phyloP scores from a whole-genome alignment of 2,888 invertebrate species.

The Oscheius sp. region DNA sequence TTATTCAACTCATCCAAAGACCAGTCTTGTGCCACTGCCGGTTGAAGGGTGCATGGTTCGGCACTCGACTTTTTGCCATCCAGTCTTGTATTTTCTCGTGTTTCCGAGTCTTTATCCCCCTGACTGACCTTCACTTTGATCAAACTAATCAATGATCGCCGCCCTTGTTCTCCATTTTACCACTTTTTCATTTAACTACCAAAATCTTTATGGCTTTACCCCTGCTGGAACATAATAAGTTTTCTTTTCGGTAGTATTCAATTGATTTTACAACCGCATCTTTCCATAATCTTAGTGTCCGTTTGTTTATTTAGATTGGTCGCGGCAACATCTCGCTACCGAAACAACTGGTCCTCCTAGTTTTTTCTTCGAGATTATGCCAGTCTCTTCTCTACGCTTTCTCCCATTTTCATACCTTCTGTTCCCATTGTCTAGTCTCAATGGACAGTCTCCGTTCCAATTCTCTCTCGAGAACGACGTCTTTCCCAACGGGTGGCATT shows the following conservation, averaged over 20 bases:
- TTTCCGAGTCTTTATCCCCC: background rate
- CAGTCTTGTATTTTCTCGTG: slow-evolving; percentile 3
- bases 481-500: slow-evolving; percentile 3
- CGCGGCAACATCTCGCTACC: too few relatives aligned
- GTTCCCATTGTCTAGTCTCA: background rate
- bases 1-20: slow-evolving; percentile 38
- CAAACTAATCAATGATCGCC: slow-evolving; percentile 23
- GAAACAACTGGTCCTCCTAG: too few relatives aligned
- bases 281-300: background rate
- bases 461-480: too few relatives aligned
- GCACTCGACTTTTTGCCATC: background rate
- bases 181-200: background rate
- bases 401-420: background rate
- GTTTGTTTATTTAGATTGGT: background rate
- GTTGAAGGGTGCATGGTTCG: background rate
- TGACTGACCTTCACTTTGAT: slow-evolving; percentile 21
- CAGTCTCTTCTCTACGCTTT: background rate
- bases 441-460: background rate
- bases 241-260: background rate
- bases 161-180: slow-evolving; percentile 1
- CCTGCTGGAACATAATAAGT: background rate
- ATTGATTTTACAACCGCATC: background rate
- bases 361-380: background rate
- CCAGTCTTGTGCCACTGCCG: slow-evolving; percentile 27
- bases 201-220: background rate